Evolutionary conservation across 1,140 invertebrate species (phyloP), one percentile per base, ranked within the genome.

Genomic region (Drosophila yakuba): DNA sequence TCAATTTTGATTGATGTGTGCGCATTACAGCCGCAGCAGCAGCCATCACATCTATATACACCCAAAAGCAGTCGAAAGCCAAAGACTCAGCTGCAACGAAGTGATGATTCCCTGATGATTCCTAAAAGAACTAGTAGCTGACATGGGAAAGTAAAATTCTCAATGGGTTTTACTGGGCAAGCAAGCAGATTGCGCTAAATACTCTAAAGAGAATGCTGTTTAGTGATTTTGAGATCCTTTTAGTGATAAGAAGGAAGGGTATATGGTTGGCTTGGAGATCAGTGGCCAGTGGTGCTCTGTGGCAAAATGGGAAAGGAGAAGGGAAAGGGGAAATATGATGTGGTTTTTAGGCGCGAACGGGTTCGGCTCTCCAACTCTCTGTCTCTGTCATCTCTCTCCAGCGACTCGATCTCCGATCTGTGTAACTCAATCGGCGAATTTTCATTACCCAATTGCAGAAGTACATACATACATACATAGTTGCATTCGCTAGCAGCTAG

Each of bases 1-100:
- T 89, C 83, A 88, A 88, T 89, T 88, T 79, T 88, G 83, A 88
- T 88, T 88, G 84, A 88, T 88, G 83, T 83, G 59, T 88, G 79
- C 80, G 79, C 62, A 51, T 59, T 64, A 71, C 59, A 67, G 25
- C 41, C 41, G 44, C 67, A 58, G 56, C 23, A 43, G 11, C 41
- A 51, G 45, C 32, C 14, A 39, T 15, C 35, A n/a, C 20, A 25
- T 39, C 2, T 25, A 15, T 41, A 15, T 41, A 28, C 12, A 23
- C 20, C 20, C 14, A 39, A 38, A 32, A 36, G 35, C 36, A 17
- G 52, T n/a, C 28, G 66, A 63, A 64, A 64, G 35, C 63, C 68
- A 69, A 55, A 39, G 25, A 32, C 7, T 2, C 38, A 39, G 20
- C 55, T 47, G 43, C 59, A 69, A 67, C 73, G 74, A 62, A 57